Evolutionary conservation across 2,888 invertebrate species (phyloP).

Genomic region (Spialia ferax): DNA sequence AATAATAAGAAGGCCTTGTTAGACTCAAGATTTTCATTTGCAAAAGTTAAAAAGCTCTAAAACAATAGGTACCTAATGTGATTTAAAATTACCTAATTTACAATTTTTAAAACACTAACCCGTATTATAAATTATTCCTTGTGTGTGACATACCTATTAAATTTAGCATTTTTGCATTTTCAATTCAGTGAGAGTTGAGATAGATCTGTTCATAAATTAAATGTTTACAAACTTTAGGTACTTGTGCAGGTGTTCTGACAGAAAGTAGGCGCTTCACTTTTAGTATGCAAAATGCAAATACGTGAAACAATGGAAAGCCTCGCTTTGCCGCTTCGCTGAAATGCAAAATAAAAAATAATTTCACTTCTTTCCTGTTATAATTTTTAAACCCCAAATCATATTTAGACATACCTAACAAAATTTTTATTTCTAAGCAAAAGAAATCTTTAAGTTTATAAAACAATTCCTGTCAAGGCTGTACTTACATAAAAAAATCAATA

Average conservation of each 20-base stretch:
- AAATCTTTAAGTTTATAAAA: neutral
- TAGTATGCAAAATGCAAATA: constrained; percentile 36
- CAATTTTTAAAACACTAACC: too few species aligned
- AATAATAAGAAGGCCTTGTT: too few species aligned
- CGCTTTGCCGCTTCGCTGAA: constrained; percentile 2
- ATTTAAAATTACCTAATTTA: too few species aligned
- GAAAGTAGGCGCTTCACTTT: constrained; percentile 4
- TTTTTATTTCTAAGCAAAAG: neutral
- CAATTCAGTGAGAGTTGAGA: constrained; percentile 9
- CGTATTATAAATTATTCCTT: too few species aligned
- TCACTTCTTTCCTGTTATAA: neutral
- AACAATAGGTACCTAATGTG: too few species aligned
- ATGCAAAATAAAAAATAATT: constrained; percentile 13
- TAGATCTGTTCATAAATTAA: constrained; percentile 25
- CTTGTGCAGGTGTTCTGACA: constrained; percentile 25
- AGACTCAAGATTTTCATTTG: too few species aligned
- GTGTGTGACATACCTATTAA: too few species aligned
- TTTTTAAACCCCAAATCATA: neutral
- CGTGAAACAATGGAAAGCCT: constrained; percentile 23
- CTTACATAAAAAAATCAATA: too few species aligned
- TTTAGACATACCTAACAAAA: neutral
- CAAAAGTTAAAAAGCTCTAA: too few species aligned
- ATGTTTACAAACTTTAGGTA: constrained; percentile 31
- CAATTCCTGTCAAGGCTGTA: too few species aligned
- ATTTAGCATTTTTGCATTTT: neutral